Percentiles rank a stretch among this genome's conserved stretches.
phyloP scores from a whole-genome alignment of 2,113 vertebrate genomes.

The Rutilus rutilus region DNA sequence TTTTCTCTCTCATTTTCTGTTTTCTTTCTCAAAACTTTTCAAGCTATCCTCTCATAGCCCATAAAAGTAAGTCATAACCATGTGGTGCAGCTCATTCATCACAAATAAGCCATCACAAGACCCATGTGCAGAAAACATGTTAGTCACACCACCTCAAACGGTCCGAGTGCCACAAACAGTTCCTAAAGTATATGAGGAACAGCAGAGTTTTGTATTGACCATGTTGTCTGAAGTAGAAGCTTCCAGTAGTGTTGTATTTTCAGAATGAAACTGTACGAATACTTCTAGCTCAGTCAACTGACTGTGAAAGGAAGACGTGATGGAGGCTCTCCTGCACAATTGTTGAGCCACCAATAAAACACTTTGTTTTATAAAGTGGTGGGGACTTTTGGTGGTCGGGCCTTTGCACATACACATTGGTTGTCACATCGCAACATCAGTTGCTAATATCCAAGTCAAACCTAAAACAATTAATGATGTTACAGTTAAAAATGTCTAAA shows the following conservation, averaged over 20 bases:
- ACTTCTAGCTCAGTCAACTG: too few relatives aligned
- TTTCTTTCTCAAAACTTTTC: conserved; percentile 1
- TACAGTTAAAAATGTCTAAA: too few relatives aligned
- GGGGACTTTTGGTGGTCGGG: too few relatives aligned
- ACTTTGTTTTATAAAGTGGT: too few relatives aligned
- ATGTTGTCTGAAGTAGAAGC: neutral
- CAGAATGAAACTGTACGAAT: too few relatives aligned
- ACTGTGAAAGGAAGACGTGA: too few relatives aligned
- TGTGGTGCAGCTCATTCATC: conserved; percentile 29
- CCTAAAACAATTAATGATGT: too few relatives aligned
- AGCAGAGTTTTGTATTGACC: neutral
- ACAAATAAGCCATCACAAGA: neutral
- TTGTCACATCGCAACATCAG: too few relatives aligned
- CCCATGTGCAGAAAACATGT: conserved; percentile 22
- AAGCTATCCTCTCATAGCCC: neutral
- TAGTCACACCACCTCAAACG: neutral
- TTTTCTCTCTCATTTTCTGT: neutral
- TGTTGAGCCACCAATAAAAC: too few relatives aligned
- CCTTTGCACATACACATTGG: too few relatives aligned
- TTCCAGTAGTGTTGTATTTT: neutral
- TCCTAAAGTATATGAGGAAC: neutral
- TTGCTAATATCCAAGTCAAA: too few relatives aligned
- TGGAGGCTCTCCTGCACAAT: too few relatives aligned
- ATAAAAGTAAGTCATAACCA: conserved; percentile 37
- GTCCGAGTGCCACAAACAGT: neutral